phyloP scores from a whole-genome alignment of 2,113 vertebrate species.

The Pollachius pollachius region DNA sequence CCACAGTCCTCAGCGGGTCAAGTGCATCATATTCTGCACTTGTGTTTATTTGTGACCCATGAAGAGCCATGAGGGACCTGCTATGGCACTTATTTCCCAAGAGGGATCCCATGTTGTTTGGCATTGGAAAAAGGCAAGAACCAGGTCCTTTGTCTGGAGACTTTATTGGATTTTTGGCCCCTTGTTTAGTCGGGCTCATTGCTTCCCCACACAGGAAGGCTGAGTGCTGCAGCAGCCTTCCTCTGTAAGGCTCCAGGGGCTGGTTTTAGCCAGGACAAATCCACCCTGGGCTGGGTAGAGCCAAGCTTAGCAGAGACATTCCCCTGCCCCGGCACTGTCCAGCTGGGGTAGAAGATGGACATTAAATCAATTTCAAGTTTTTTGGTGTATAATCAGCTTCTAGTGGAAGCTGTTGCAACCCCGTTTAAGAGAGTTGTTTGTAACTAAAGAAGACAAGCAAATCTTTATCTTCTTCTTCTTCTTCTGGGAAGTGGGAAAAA shows the following conservation, averaged over 20 bases:
- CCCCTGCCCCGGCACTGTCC: slow-evolving; percentile 57
- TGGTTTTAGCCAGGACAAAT: slow-evolving; percentile 37
- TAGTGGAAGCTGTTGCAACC: slow-evolving; percentile 50
- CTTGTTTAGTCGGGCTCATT: slow-evolving; percentile 34
- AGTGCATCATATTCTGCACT: slow-evolving; percentile 51
- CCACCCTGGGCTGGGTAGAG: slow-evolving; percentile 42
- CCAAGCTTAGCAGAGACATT: slow-evolving; percentile 56
- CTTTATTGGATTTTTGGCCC: slow-evolving; percentile 70
- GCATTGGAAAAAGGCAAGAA: slow-evolving; percentile 62
- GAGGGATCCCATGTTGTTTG: slow-evolving; percentile 73
- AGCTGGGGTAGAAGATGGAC: slow-evolving; percentile 57
- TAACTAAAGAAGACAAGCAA: slow-evolving; percentile 57
- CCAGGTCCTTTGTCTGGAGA: slow-evolving; percentile 61
- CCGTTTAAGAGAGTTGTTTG: slow-evolving; percentile 45
- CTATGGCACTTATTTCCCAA: slow-evolving; percentile 51
- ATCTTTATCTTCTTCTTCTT: slow-evolving; percentile 62
- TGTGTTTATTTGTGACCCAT: slow-evolving; percentile 57
- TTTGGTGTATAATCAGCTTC: slow-evolving; percentile 69
- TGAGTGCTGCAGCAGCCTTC: slow-evolving; percentile 31
- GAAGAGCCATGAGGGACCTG: slow-evolving; percentile 37
- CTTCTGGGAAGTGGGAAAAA: background rate
- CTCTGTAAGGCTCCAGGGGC: slow-evolving; percentile 45
- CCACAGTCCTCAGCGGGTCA: slow-evolving; percentile 50
- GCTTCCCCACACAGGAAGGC: slow-evolving; percentile 40
- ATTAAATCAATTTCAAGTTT: slow-evolving; percentile 72